A percentile compares a stretch with the other conserved stretches of the same genome.
Evolutionary conservation across 2,797 vertebrate genomes (phyloP).

Genomic region (Pipistrellus nathusii): DNA sequence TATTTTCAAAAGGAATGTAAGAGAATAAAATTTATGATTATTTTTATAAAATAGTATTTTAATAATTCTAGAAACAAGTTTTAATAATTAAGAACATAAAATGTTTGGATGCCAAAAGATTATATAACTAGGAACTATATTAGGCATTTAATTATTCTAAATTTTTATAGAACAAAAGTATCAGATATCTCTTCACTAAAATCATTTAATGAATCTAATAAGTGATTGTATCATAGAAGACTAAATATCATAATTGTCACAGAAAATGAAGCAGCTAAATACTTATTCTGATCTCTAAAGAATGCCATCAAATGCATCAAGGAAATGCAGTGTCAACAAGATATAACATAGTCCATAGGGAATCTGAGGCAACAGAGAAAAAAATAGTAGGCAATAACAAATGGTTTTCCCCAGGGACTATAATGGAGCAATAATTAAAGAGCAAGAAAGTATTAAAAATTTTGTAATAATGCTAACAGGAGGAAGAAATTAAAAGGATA

Average conservation of each 20-base stretch:
- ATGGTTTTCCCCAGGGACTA: constrained; percentile 60
- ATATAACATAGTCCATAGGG: constrained; percentile 3
- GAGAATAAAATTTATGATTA: background rate
- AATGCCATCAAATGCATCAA: constrained; percentile 17
- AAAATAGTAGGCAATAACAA: constrained; percentile 42
- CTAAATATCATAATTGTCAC: background rate
- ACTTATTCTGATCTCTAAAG: constrained; percentile 1
- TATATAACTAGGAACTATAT: background rate
- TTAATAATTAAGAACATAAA: background rate
- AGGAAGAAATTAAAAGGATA: constrained; percentile 41
- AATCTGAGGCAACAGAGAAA: background rate
- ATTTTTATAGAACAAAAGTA: background rate
- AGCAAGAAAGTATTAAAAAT: background rate
- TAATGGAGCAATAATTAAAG: constrained; percentile 70
- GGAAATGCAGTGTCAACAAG: constrained; percentile 26
- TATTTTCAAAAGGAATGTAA: background rate
- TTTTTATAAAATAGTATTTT: background rate
- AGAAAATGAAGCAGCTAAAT: constrained; percentile 3
- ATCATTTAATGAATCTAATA: background rate
- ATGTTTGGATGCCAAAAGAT: background rate
- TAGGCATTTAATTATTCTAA: background rate
- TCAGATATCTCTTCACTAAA: background rate
- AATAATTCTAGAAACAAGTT: background rate
- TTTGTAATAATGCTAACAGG: constrained; percentile 37
- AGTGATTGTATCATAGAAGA: background rate